Evolutionary conservation across 2,113 vertebrate genomes (phyloP).

Genomic region (Siniperca chuatsi): DNA sequence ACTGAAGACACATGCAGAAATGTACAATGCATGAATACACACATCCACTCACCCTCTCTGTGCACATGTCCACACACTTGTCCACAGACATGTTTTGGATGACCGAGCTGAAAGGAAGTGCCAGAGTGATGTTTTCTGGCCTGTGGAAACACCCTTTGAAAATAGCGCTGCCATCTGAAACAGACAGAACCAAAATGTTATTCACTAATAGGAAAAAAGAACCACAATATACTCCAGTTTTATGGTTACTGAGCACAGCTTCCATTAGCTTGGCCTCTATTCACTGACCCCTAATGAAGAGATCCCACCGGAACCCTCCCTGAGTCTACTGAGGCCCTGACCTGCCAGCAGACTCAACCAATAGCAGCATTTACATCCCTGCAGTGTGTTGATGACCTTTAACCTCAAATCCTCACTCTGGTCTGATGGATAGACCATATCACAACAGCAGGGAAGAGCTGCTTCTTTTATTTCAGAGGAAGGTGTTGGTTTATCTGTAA

Average conservation of each 20-base stretch:
- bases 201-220: not conserved
- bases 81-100: slow-evolving; percentile 96
- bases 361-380: slow-evolving; percentile 29
- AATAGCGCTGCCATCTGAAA: slow-evolving; percentile 93
- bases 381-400: slow-evolving; percentile 55
- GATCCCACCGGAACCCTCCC: slow-evolving; percentile 39
- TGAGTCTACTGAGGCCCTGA: slow-evolving; percentile 33
- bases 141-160: slow-evolving; percentile 94
- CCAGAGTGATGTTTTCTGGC: slow-evolving; percentile 91
- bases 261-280: slow-evolving; percentile 45
- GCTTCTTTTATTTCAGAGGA: not conserved
- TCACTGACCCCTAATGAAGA: slow-evolving; percentile 55
- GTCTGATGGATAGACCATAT: slow-evolving; percentile 33
- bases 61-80: slow-evolving; percentile 97
- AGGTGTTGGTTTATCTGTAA: not conserved
- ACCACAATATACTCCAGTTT: not conserved
- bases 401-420: slow-evolving; percentile 29
- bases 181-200: slow-evolving; percentile 46
- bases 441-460: not conserved
- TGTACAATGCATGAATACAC: slow-evolving; percentile 1
- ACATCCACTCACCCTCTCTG: slow-evolving; percentile 88
- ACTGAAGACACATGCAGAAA: not conserved
- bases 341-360: slow-evolving; percentile 29
- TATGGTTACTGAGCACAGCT: slow-evolving; percentile 32
- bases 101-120: slow-evolving; percentile 86